Evolutionary conservation across 2,113 vertebrate genomes (phyloP), one percentile per base, ranked within the genome.

Genomic region (Solenodon paradoxus): DNA sequence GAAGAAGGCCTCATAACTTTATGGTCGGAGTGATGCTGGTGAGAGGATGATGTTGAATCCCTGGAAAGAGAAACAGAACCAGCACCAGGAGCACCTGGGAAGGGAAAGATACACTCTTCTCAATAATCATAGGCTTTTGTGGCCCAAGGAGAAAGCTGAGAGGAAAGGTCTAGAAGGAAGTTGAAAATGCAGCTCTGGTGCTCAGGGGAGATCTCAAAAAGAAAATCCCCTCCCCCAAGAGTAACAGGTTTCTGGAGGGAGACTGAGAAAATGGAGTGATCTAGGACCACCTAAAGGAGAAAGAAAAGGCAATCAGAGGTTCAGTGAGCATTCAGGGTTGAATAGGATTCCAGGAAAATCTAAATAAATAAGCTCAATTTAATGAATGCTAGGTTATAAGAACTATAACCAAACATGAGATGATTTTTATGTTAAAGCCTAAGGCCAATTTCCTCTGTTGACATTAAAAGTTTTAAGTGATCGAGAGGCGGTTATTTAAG

Each of bases 401-500:
- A 45, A 30, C 75, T 90, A 8, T 42, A 89, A 74, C 20, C 69
- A 69, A 16, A 66, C 57, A 74, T 53, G 20, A 82, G 20, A 12
- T 93, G 85, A 82, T 80, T 84, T 80, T 88, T 86, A 49, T 66
- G 81, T 49, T 74, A 72, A 84, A 63, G 35, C 47, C 77, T 71
- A 86, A 71, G 9, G 49, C 17, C 53, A 64, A 66, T 64, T 45
- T 16, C 40, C 35, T 92, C 66, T 83, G 78, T 74, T 83, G n/a
- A 94, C 35, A 92, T 45, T 55, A 49, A 69, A 94, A 84, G 30
- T 72, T 95, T 68, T 47, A 24, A 88, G 81, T 95, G 93, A 75
- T 71, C 74, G 59, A 88, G n/a, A 80, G 53, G 47, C 57, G 28
- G 42, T 85, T 88, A 93, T 81, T 96, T 87, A 87, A 97, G 83